phyloP scores from a whole-genome alignment of 1,140 invertebrate species.

The Bombus haemorrhoidalis region DNA sequence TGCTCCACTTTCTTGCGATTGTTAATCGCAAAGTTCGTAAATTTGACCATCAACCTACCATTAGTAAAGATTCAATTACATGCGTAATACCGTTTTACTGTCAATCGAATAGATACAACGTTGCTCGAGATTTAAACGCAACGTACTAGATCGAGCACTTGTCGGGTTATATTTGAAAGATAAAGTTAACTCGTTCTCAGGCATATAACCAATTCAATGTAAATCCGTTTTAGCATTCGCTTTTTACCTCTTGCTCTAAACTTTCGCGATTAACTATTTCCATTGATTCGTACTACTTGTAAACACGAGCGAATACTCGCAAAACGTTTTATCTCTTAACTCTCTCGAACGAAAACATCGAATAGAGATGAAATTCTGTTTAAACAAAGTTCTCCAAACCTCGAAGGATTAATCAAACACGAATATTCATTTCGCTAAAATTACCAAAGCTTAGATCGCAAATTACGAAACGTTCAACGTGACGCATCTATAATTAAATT shows the following conservation, averaged over 20 bases:
- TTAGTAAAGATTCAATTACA: too few species aligned
- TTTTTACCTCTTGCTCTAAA: not conserved
- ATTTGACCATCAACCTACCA: too few species aligned
- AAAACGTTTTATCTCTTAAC: not conserved
- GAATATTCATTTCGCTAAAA: too few species aligned
- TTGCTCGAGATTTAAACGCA: not conserved
- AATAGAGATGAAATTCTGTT: not conserved
- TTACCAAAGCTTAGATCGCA: too few species aligned
- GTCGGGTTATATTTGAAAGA: not conserved
- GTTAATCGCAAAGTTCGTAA: not conserved
- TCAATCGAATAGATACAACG: not conserved
- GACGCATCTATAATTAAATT: not conserved
- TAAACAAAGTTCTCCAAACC: not conserved
- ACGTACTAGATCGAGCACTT: not conserved
- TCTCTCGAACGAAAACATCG: not conserved
- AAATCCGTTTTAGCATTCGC: not conserved
- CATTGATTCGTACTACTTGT: slow-evolving; percentile 11
- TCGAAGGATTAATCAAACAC: fast-evolving
- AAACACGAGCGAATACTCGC: not conserved
- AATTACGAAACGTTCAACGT: too few species aligned
- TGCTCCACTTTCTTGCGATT: not conserved
- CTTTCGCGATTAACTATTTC: not conserved
- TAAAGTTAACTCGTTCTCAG: not conserved
- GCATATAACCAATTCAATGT: not conserved
- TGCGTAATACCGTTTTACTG: too few species aligned